Base-by-base conservation (phyloP, 1,140 invertebrate genomes). In the Aradophagus sp. region DNA sequence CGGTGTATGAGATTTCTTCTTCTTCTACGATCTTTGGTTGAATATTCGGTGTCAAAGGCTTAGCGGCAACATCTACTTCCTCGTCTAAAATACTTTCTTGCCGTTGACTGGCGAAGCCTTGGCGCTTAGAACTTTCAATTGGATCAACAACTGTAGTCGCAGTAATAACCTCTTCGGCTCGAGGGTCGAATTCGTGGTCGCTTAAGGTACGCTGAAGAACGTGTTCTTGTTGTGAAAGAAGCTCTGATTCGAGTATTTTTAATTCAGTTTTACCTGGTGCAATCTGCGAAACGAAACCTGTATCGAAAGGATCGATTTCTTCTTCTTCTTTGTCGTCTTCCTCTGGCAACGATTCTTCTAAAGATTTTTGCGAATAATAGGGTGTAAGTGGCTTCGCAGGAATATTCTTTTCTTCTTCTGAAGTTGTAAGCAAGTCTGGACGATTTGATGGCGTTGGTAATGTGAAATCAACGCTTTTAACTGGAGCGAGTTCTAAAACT, bases 221-320 rank as follows among this genome's bases (percentile, higher is more conserved):
- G 26, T 50, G 44, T 35, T 56, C 16, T 11, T 82, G 72, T 32
- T 82, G 62, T 13, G 76, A 68, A 2, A 88, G 66, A 8, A 93
- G 81, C 76, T 93, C 92, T 20, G 89, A 90, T 65, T 93, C 92
- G 3, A 93, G 85, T 14, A 93, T 77, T 79, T 92, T 91, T 16
- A 93, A 77, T 79, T 94, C 93, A 1, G 91, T 89, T 82, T 91
- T 91, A 4, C 91, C 90, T 2, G 92, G 92, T 31, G 89, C 82
- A 8, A 91, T 88, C 62, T 90, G 89, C 12, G 86, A 86, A 8
- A 92, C 91, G 73, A 91, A 91, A 1, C 92, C 94, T 0, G 94
- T 95, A 78, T 95, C 93, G 77, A 95, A 95, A 0, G 93, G 93
- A 85, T 95, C 93, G 41, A 88, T 80, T 44, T 89, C 87, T 10